Base-by-base conservation (phyloP, 1,140 invertebrate species). In the Ips typographus region DNA sequence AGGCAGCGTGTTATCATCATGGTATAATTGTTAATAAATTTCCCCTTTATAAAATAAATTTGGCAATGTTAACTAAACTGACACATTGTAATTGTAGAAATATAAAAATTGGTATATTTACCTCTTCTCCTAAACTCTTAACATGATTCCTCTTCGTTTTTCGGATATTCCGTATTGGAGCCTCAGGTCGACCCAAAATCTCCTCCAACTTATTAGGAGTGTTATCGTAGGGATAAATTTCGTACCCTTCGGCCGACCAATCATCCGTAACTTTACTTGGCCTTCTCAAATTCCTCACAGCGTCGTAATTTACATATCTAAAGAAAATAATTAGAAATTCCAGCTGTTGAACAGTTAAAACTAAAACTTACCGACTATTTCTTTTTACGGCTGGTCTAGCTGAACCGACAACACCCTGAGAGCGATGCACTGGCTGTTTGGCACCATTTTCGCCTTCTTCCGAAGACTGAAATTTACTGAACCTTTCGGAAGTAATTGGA, bases 121-220 rank as follows among this genome's bases (percentile, higher is more conserved):
- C 74, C 70, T 82, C 81, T 67, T 82, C 80, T 37, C 79, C 80
- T 65, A 81, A 73, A 73, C 79, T 81, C 56, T 79, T 76, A 1
- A 81, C 78, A 42, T 77, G 74, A 38, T 72, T 74, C 22, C 79
- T 60, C 65, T 79, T 77, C 4, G 75, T 56, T 63, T 77, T 75
- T 22, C 78, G 72, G 1, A 66, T 72, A 61, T 72, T 77, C 41
- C 78, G 49, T 8, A 72, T 59, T 40, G 78, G 80, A 7, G 73
- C 81, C 72, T 78, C 76, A 1, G 78, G 79, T 61, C 74, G 73
- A 3, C 78, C 78, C 22, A 80, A 70, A 55, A 80, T 79, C 47
- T 80, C 75, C 68, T 79, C 78, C 7, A 76, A 66, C 68, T 80
- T 80, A 58, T 75, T 77, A 1, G 78, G 78, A 1, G 74, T 74